These are phyloP conservation scores for Cheilosia urbana DNA, from an alignment of 2,888 invertebrate genomes.

Conservation along the genomic window DNA sequence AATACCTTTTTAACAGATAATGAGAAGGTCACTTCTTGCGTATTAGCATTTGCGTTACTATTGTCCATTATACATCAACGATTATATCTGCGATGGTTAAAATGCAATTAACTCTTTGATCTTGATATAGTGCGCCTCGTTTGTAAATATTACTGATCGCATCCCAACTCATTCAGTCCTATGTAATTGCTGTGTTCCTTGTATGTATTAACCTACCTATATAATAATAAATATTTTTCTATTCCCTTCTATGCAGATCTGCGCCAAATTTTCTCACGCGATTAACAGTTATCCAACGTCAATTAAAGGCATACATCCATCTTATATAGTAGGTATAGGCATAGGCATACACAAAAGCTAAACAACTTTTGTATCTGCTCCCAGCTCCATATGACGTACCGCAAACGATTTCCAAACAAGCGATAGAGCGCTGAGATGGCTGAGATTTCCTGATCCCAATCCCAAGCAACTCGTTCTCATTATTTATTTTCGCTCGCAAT, in stretches of 20 bases:
- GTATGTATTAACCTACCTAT: not conserved
- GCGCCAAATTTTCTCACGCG: constrained; percentile 42
- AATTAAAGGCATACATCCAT: constrained; percentile 38
- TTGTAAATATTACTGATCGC: no score
- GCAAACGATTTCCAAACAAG: constrained; percentile 50
- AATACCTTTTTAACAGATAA: no score
- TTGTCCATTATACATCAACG: no score
- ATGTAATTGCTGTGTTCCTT: no score
- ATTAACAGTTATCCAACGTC: constrained; percentile 33
- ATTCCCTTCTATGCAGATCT: constrained; percentile 16
- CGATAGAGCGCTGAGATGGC: constrained; percentile 19
- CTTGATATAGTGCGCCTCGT: no score
- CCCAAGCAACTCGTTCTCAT: constrained; percentile 46
- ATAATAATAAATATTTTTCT: not conserved
- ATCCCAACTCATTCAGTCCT: no score
- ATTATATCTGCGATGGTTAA: no score
- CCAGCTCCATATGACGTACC: constrained; percentile 44
- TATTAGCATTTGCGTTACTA: no score
- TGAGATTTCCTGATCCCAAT: constrained; percentile 49
- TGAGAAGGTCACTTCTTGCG: no score
- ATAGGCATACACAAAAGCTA: not conserved
- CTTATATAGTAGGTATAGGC: no score
- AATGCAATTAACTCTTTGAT: no score
- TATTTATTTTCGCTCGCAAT: constrained; percentile 67
- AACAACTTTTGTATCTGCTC: constrained; percentile 21